Evolutionary conservation across 2,113 vertebrate genomes (phyloP).

Genomic region (Engystomops pustulosus): DNA sequence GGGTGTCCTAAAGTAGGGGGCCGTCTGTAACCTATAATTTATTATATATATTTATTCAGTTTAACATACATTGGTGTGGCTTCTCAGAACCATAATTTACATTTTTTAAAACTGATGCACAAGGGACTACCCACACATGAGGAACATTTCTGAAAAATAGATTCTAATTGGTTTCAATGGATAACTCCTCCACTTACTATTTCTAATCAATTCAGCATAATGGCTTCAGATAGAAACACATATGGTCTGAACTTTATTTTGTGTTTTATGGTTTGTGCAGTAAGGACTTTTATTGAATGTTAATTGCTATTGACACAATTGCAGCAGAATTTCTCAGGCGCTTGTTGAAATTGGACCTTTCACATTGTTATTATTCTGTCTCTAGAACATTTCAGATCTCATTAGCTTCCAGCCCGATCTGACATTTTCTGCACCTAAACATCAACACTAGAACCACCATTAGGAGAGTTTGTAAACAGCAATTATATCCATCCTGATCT

Average conservation of each 20-base stretch:
- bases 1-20: too few species aligned
- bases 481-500: background rate
- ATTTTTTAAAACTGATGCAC: too few species aligned
- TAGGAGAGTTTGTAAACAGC: background rate
- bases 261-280: background rate
- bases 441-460: slow-evolving; percentile 1
- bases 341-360: slow-evolving; percentile 45
- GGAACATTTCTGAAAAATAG: too few species aligned
- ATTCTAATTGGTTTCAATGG: too few species aligned
- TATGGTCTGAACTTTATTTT: background rate
- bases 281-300: background rate
- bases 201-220: background rate
- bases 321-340: background rate
- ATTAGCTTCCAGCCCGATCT: slow-evolving; percentile 22
- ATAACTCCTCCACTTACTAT: too few species aligned
- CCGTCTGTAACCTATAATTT: too few species aligned
- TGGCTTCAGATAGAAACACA: background rate
- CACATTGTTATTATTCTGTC: slow-evolving; percentile 21
- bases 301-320: slow-evolving; percentile 41
- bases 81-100: too few species aligned
- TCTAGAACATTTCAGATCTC: slow-evolving; percentile 26
- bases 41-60: too few species aligned
- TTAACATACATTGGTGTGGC: too few species aligned
- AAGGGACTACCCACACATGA: too few species aligned
- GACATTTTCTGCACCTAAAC: slow-evolving; percentile 18